These are phyloP conservation scores for Tetropium fuscum DNA, from an alignment of 2,888 invertebrate species.

Conservation along the genomic window DNA sequence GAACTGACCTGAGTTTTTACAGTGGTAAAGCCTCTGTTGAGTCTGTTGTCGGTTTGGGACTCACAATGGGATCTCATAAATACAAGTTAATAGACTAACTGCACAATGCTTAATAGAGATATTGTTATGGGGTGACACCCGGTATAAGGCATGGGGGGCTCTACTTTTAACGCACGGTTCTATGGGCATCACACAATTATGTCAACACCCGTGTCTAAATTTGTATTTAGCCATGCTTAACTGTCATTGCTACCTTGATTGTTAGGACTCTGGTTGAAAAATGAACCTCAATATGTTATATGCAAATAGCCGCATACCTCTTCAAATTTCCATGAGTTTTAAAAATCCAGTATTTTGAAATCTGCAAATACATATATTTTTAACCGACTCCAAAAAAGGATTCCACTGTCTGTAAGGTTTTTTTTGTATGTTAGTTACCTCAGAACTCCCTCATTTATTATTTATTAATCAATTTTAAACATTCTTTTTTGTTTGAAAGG, in stretches of 20 bases:
- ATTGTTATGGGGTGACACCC: slow-evolving; percentile 60
- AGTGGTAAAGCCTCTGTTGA: slow-evolving; percentile 22
- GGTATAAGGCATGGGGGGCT: slow-evolving; percentile 35
- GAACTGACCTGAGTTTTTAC: slow-evolving; percentile 27
- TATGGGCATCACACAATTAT: slow-evolving; percentile 24
- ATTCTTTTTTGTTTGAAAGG: no score
- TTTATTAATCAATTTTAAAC: no score
- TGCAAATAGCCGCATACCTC: no score
- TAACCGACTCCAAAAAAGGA: no score
- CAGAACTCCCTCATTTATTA: no score
- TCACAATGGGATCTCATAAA: slow-evolving; percentile 55
- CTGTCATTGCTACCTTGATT: slow-evolving; percentile 37
- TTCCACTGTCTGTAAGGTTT: no score
- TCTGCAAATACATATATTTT: no score
- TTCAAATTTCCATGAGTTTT: no score
- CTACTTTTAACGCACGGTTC: slow-evolving; percentile 24
- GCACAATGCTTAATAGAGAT: slow-evolving; percentile 62
- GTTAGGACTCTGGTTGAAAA: slow-evolving; percentile 36
- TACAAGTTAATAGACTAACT: slow-evolving; percentile 63
- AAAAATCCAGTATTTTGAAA: no score
- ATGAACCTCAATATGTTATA: no score
- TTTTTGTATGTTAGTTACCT: no score
- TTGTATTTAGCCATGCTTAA: slow-evolving; percentile 35
- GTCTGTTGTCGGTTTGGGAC: slow-evolving; percentile 30
- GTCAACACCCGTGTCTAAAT: slow-evolving; percentile 43